Conservation (phyloP, 2,888 invertebrate genomes). For the Unio pictorum region DNA sequence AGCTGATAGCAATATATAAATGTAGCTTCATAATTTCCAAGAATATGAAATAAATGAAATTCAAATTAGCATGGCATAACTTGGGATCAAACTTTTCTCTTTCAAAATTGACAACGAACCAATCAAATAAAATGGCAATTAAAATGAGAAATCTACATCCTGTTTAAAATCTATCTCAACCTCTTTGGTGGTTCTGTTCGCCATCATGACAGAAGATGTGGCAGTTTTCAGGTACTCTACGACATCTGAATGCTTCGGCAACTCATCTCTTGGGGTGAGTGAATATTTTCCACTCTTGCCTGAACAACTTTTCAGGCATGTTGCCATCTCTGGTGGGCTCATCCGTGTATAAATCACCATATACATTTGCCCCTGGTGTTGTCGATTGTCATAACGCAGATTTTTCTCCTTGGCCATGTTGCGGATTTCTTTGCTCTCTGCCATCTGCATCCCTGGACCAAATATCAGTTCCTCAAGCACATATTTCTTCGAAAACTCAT, state of each 20-base stretch:
- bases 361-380: constrained; percentile 35
- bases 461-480: constrained; percentile 43
- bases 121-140: too few relatives aligned
- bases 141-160: too few relatives aligned
- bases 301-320: constrained; percentile 15
- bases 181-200: too few relatives aligned
- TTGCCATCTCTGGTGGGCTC: constrained; percentile 31
- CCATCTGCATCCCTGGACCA: constrained; percentile 41
- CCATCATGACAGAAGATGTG: too few relatives aligned
- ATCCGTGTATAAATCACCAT: constrained; percentile 34
- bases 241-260: constrained; percentile 39
- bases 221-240: constrained; percentile 12
- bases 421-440: constrained; percentile 35
- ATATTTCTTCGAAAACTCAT: constrained; percentile 28
- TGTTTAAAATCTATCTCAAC: too few relatives aligned
- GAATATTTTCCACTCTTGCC: constrained; percentile 44
- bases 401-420: constrained; percentile 19
- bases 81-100: too few relatives aligned
- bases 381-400: constrained; percentile 31
- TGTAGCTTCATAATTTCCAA: too few relatives aligned
- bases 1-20: too few relatives aligned
- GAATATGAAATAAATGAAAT: too few relatives aligned
- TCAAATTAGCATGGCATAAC: too few relatives aligned
- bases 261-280: constrained; percentile 23
- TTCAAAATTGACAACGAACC: too few relatives aligned